Percentiles rank a stretch among this genome's conserved stretches.
These are phyloP conservation scores for Drosophila testacea DNA, from an alignment of 2,888 invertebrate genomes.

Conservation along the genomic window DNA sequence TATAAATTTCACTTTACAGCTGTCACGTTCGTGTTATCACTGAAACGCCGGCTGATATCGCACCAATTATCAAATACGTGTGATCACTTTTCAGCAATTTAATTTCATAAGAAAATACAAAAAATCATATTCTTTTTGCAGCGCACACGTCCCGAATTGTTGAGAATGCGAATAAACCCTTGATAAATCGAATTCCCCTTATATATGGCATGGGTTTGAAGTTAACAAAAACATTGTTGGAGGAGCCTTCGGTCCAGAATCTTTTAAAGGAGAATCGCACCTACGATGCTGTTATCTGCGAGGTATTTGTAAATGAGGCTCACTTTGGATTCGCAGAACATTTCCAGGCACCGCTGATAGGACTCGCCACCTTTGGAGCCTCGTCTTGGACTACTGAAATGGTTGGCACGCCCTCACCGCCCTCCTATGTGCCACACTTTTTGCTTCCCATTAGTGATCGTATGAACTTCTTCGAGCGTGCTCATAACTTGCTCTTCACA, in stretches of 20 bases:
- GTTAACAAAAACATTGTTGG: slow-evolving; percentile 55
- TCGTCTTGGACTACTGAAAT: slow-evolving; percentile 69
- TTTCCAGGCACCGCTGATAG: slow-evolving; percentile 76
- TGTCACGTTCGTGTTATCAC: slow-evolving; percentile 38
- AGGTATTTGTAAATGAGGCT: slow-evolving; percentile 83
- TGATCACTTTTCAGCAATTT: not conserved
- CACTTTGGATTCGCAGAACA: slow-evolving; percentile 79
- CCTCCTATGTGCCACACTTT: slow-evolving; percentile 79
- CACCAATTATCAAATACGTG: slow-evolving; percentile 1
- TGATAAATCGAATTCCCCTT: slow-evolving; percentile 18
- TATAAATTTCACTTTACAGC: not conserved
- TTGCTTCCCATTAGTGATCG: slow-evolving; percentile 74
- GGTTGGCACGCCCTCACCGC: slow-evolving; percentile 79
- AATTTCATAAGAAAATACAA: not conserved
- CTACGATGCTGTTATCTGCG: slow-evolving; percentile 84
- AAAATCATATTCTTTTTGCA: slow-evolving; percentile 16
- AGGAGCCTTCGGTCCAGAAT: slow-evolving; percentile 64
- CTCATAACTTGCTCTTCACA: slow-evolving; percentile 73
- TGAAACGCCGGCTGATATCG: slow-evolving; percentile 1
- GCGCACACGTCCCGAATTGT: slow-evolving; percentile 36
- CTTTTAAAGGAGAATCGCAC: slow-evolving; percentile 81
- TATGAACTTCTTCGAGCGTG: slow-evolving; percentile 82
- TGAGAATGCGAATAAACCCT: slow-evolving; percentile 2
- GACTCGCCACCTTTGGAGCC: slow-evolving; percentile 67
- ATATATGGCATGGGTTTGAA: slow-evolving; percentile 45